A percentile compares a stretch with the other conserved stretches of the same genome.
These are phyloP conservation scores for Andrena dorsata DNA, from an alignment of 2,888 invertebrate species.

Conservation along the genomic window DNA sequence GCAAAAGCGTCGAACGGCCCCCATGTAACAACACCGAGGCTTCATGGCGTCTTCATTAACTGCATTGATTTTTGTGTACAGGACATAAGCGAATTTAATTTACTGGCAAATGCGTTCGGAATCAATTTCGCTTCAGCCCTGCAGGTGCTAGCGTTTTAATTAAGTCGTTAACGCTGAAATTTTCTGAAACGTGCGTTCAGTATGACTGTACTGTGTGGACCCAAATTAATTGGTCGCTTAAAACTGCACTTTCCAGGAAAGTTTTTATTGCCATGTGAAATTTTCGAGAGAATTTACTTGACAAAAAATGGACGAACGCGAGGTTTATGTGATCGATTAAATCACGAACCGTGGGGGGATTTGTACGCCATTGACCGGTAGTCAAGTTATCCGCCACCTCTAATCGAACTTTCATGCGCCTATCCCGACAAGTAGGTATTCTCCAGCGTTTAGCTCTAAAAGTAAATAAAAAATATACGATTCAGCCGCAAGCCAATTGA, in stretches of 20 bases:
- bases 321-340: not conserved
- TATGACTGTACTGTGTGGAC: too few species aligned
- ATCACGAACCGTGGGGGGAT: slow-evolving; percentile 15
- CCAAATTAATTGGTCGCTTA: too few species aligned
- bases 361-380: slow-evolving; percentile 4
- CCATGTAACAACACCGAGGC: not conserved
- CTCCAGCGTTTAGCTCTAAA: slow-evolving; percentile 1
- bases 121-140: slow-evolving; percentile 5
- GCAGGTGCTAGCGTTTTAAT: slow-evolving; percentile 4
- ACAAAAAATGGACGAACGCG: not conserved
- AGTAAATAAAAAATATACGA: slow-evolving; percentile 16
- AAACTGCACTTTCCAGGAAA: too few species aligned
- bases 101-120: not conserved
- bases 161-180: not conserved
- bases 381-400: slow-evolving; percentile 5
- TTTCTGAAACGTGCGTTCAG: not conserved
- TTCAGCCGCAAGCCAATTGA: slow-evolving; percentile 8
- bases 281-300: not conserved
- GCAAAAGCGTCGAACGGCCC: slow-evolving; percentile 1
- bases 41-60: slow-evolving; percentile 3
- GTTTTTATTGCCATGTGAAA: not conserved
- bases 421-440: slow-evolving; percentile 34
- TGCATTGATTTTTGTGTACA: slow-evolving; percentile 17
- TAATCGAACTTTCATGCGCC: slow-evolving; percentile 21
- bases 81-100: slow-evolving; percentile 24